phyloP scores from a whole-genome alignment of 1,140 invertebrate genomes.

The Drosophila subobscura region DNA sequence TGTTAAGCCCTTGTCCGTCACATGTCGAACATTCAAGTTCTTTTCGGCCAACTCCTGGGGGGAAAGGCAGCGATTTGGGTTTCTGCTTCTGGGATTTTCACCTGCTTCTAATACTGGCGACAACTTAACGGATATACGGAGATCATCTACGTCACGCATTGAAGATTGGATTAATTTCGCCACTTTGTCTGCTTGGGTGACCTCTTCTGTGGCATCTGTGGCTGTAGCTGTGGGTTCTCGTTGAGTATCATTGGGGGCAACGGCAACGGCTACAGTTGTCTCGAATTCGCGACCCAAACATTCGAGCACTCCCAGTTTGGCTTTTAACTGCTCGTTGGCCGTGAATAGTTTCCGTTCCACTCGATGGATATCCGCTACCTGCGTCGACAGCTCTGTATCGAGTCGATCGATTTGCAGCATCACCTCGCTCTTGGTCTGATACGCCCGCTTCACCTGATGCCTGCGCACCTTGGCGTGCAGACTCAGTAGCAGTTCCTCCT shows the following conservation, averaged over 20 bases:
- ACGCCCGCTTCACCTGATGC: slow-evolving; percentile 86
- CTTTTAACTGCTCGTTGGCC: slow-evolving; percentile 87
- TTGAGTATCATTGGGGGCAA: too few species aligned
- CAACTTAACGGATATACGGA: not conserved
- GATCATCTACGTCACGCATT: not conserved
- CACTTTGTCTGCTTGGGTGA: too few species aligned
- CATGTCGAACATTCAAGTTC: slow-evolving; percentile 19
- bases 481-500: slow-evolving; percentile 88
- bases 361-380: slow-evolving; percentile 86
- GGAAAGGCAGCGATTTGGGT: not conserved
- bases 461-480: slow-evolving; percentile 88
- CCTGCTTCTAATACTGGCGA: not conserved
- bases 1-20: slow-evolving; percentile 17
- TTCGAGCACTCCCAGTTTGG: slow-evolving; percentile 86
- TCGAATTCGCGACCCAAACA: slow-evolving; percentile 87
- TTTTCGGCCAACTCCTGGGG: slow-evolving; percentile 10
- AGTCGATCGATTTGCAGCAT: slow-evolving; percentile 74
- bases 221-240: not conserved
- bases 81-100: not conserved
- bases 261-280: slow-evolving; percentile 70
- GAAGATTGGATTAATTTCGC: not conserved
- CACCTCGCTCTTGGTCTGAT: slow-evolving; percentile 84
- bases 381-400: slow-evolving; percentile 86
- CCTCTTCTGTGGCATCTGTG: not conserved
- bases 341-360: slow-evolving; percentile 87